Conservation (phyloP, 2,888 invertebrate genomes). For the Gastrophysa polygoni region DNA sequence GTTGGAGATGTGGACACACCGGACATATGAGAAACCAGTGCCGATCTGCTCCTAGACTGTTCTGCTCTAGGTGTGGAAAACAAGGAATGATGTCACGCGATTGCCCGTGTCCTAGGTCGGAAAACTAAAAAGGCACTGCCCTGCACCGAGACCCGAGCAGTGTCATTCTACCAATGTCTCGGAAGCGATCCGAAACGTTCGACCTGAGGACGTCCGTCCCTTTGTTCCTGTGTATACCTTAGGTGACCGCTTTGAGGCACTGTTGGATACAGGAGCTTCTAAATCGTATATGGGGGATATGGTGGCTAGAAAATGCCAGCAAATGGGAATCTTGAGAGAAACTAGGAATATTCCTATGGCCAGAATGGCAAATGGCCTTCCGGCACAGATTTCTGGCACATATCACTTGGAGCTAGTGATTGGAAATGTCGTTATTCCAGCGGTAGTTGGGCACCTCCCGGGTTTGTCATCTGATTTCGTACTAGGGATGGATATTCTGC, state of each 20-base stretch:
- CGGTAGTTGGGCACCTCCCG: not conserved
- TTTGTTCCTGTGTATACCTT: not conserved
- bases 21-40: slow-evolving; percentile 3
- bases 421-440: not conserved
- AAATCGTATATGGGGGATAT: not conserved
- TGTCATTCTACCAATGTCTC: not conserved
- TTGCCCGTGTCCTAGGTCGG: slow-evolving; percentile 2
- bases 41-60: not conserved
- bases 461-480: not conserved
- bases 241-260: not conserved
- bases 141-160: slow-evolving; percentile 1
- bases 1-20: slow-evolving; percentile 1
- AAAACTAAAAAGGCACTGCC: not conserved
- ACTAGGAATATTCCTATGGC: not conserved
- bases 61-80: slow-evolving; percentile 1
- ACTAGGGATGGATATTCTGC: not conserved
- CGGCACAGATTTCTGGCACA: not conserved
- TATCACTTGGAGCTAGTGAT: not conserved
- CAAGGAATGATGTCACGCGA: not conserved
- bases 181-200: not conserved
- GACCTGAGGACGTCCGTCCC: not conserved
- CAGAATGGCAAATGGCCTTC: not conserved
- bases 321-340: not conserved
- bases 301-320: not conserved
- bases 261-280: not conserved